Evolutionary conservation across 2,113 vertebrate genomes (phyloP), one percentile per base, ranked within the genome.

Genomic region (Lepus timidus): DNA sequence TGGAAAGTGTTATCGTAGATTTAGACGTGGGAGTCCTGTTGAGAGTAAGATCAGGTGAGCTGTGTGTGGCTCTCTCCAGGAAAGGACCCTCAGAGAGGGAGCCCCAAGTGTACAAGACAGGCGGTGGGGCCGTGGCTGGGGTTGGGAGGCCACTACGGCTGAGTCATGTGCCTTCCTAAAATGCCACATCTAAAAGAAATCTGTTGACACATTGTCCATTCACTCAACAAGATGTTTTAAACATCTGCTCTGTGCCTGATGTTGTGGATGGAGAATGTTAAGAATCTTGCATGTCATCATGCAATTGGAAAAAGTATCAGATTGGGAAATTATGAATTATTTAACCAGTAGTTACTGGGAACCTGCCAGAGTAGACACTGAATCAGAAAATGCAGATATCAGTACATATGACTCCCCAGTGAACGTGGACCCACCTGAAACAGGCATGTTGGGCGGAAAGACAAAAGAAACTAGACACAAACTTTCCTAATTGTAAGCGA

Each of bases 1-100:
- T 11, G 6, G 22, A 13, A 27, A 44, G 27, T 0, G 0, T 17
- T 29, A 6, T 5, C 27, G 13, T 4, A 12, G 6, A 11, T 75
- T 20, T 31, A 73, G 49, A 83, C 7, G 0, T 0, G 33, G 31
- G 3, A 7, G 31, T 12, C 29, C 90, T 36, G n/a, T 39, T 11
- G 19, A 17, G 19, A 49, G 23, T 58, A 58, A 58, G 55, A 58
- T 1, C 7, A 13, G 44, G 33, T 2, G 19, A 16, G 39, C 84
- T 58, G 78, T 6, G 8, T 16, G 44, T 49, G 58, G 3, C 51
- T 31, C 1, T 73, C n/a, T 22, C 3, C 4, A 10, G 36, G 23
- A 33, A 51, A 7, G 11, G 39, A 1, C 31, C 36, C 11, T 16
- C 3, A 44, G 13, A 12, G 3, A 81, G 36, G 49, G 31, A 65